Percentiles rank a stretch among this genome's conserved stretches.
phyloP scores from a whole-genome alignment of 2,797 vertebrate genomes.

The Graptemys geographica region DNA sequence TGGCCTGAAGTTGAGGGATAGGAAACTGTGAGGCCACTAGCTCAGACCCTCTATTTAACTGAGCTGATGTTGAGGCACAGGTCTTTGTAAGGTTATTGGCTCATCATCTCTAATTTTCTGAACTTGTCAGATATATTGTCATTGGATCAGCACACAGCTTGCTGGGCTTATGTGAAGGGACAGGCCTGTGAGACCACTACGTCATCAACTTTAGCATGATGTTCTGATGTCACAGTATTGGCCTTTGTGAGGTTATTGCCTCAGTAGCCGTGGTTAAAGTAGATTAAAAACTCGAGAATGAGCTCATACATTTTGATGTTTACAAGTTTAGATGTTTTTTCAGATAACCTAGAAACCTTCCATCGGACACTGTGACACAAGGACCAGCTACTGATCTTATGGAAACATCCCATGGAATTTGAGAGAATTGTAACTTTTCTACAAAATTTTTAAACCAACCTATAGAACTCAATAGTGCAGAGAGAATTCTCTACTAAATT shows the following conservation, averaged over 20 bases:
- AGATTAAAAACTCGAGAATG: not conserved
- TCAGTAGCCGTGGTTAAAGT: too few relatives aligned
- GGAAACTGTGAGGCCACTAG: too few relatives aligned
- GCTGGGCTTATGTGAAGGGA: not conserved
- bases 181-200: fast-evolving
- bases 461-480: fast-evolving
- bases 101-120: not conserved
- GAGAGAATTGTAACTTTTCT: not conserved
- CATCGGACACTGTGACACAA: fast-evolving
- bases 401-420: fast-evolving
- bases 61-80: not conserved
- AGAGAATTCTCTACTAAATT: not conserved
- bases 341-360: not conserved
- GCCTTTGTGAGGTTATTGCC: not conserved
- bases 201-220: not conserved
- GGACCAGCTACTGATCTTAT: fast-evolving
- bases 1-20: fast-evolving
- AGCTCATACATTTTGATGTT: not conserved
- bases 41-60: not conserved
- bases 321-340: not conserved
- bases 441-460: not conserved
- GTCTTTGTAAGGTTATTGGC: not conserved
- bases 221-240: not conserved
- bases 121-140: too few relatives aligned
- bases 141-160: not conserved